phyloP scores from a whole-genome alignment of 2,888 invertebrate genomes.

The Marronus borbonicus region DNA sequence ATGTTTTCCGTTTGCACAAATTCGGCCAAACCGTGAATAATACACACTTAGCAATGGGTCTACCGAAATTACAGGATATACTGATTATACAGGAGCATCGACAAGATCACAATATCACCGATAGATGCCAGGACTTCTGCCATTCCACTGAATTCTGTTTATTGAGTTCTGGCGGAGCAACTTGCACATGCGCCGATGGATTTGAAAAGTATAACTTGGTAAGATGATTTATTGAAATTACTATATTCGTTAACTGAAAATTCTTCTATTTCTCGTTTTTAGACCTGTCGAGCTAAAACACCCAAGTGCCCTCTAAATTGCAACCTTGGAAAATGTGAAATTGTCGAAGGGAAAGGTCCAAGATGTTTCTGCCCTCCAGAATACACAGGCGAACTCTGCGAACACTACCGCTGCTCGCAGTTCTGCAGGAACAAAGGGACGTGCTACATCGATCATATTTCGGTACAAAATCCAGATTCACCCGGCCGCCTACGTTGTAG shows the following conservation, averaged over 20 bases:
- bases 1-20: slow-evolving; percentile 78
- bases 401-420: slow-evolving; percentile 80
- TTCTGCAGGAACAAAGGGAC: slow-evolving; percentile 78
- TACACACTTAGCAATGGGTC: slow-evolving; percentile 73
- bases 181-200: slow-evolving; percentile 68
- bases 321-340: slow-evolving; percentile 76
- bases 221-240: slow-evolving; percentile 10
- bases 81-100: slow-evolving; percentile 79
- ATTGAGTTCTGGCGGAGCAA: slow-evolving; percentile 65
- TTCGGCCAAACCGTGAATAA: slow-evolving; percentile 75
- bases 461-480: slow-evolving; percentile 58
- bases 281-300: slow-evolving; percentile 66
- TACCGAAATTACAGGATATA: slow-evolving; percentile 77
- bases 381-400: slow-evolving; percentile 79
- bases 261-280: slow-evolving; percentile 69
- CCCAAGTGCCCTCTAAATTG: slow-evolving; percentile 73
- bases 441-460: slow-evolving; percentile 70
- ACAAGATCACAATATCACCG: slow-evolving; percentile 74
- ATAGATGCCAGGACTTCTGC: slow-evolving; percentile 78
- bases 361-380: slow-evolving; percentile 78
- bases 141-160: slow-evolving; percentile 76
- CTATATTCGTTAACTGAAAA: too few relatives aligned
- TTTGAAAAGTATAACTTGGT: slow-evolving; percentile 67
- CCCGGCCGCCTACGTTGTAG: slow-evolving; percentile 70
- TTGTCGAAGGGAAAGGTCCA: slow-evolving; percentile 71